Evolutionary conservation across 2,797 vertebrate species (phyloP).

Genomic region (Coregonus suidteri): DNA sequence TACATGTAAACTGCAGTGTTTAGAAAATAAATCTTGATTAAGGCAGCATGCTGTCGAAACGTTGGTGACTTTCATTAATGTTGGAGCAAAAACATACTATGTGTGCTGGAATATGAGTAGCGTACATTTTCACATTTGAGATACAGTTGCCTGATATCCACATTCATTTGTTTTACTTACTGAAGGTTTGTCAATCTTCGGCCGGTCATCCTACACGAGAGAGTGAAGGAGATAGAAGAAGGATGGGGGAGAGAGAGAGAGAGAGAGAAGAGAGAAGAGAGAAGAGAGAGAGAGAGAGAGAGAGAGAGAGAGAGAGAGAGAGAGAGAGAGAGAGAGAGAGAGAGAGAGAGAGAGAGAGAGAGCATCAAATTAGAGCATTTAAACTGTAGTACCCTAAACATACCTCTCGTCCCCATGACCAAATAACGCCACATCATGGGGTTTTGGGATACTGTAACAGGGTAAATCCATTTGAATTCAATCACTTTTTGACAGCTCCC

Average conservation of each 20-base stretch:
- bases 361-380: background rate
- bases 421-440: too few species aligned
- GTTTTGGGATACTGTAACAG: too few species aligned
- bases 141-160: background rate
- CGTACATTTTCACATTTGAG: background rate
- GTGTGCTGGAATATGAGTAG: background rate
- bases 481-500: too few species aligned
- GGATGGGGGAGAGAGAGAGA: too few species aligned
- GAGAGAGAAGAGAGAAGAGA: too few species aligned
- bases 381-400: too few species aligned
- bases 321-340: too few species aligned
- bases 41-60: constrained; percentile 44
- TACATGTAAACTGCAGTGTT: constrained; percentile 16
- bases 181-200: constrained; percentile 51
- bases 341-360: background rate
- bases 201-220: constrained; percentile 67
- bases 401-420: too few species aligned
- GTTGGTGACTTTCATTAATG: constrained; percentile 31
- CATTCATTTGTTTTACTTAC: constrained; percentile 49
- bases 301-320: background rate
- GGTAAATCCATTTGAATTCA: too few species aligned
- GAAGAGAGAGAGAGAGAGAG: background rate
- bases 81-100: background rate
- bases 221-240: background rate
- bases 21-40: constrained; percentile 64